Base-by-base conservation (phyloP, 23 tunicate species). In the Ascidia mentula region DNA sequence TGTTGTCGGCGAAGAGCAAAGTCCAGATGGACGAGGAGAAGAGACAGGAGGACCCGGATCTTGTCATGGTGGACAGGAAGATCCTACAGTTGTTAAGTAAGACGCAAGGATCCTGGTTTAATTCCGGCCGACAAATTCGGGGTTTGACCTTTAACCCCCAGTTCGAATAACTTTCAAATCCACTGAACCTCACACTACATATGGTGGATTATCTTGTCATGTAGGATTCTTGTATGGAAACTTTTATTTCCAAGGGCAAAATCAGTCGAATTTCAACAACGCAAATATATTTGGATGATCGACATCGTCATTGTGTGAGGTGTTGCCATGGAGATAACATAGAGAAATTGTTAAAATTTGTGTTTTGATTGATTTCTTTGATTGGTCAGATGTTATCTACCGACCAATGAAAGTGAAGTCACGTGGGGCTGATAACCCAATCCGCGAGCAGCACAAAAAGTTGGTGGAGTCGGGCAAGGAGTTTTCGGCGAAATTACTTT, bases 401-500 rank as follows among this genome's bases (percentile, higher is more conserved):
- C 84, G 36, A 12, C 84, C 84, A 31, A 18, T 31, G 65, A 34
- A 32, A 3, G 76, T 31, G 18, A 40, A 40, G 65, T 60, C 84
- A 38, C 36, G 37, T 30, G 72, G 20, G 1, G 61, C 71, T 24
- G 84, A 74, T 5, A 30, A 39, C 28, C 76, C 61, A 31, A 74
- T 69, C 1, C 26, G 59, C 61, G 37, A 26, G 5, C 38, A 37
- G 45, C 31, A n/a, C 4, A 24, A 28, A 1, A 4, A 0, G 61
- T 38, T 32, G 37, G 76, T 5, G 38, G 32, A 39, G 40, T 26
- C 85, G 36, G 28, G 33, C 18, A 36, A 60, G 69, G 76, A 60
- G 32, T 6, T 79, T 31, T 42, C 70, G 1, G 86, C 86, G 35
- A 87, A 81, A 76, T 72, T 37, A 17, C 69, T 87, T 6, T 87